These are phyloP conservation scores for Lasaia peninsularis DNA, from an alignment of 1,140 invertebrate species.

Conservation along the genomic window DNA sequence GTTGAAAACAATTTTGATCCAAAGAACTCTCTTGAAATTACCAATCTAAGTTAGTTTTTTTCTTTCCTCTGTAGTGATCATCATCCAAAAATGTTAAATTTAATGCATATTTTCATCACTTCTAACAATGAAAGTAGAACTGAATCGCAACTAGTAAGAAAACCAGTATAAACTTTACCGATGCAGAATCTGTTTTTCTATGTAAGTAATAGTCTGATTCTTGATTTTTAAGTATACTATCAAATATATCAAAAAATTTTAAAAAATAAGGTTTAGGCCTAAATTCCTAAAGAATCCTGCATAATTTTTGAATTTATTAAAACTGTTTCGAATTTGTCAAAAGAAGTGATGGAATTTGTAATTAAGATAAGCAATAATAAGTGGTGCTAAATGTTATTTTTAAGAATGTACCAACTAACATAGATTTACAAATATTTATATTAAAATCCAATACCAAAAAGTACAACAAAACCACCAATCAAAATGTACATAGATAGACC, in stretches of 20 bases:
- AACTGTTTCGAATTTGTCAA: not conserved
- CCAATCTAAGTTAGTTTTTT: slow-evolving; percentile 39
- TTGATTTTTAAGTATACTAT: too few species aligned
- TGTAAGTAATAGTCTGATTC: too few species aligned
- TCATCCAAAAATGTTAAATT: slow-evolving; percentile 19
- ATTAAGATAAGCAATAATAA: slow-evolving; percentile 25
- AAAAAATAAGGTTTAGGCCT: too few species aligned
- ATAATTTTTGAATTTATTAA: too few species aligned
- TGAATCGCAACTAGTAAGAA: too few species aligned
- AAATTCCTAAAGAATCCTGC: too few species aligned
- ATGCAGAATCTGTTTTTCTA: too few species aligned
- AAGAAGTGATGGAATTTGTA: not conserved
- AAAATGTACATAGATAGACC: slow-evolving; percentile 48
- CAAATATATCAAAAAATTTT: too few species aligned
- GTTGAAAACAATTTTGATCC: slow-evolving; percentile 38
- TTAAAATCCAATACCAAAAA: slow-evolving; percentile 61
- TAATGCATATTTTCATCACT: not conserved
- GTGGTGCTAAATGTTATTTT: slow-evolving; percentile 48
- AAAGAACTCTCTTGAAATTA: slow-evolving; percentile 66
- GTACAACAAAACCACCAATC: slow-evolving; percentile 60
- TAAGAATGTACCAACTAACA: slow-evolving; percentile 22
- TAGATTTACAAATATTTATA: slow-evolving; percentile 40
- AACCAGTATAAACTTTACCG: too few species aligned
- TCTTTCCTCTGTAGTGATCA: slow-evolving; percentile 8
- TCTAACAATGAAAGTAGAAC: not conserved